phyloP scores from a whole-genome alignment of 2,797 vertebrate genomes.

The Rhynchonycteris naso region DNA sequence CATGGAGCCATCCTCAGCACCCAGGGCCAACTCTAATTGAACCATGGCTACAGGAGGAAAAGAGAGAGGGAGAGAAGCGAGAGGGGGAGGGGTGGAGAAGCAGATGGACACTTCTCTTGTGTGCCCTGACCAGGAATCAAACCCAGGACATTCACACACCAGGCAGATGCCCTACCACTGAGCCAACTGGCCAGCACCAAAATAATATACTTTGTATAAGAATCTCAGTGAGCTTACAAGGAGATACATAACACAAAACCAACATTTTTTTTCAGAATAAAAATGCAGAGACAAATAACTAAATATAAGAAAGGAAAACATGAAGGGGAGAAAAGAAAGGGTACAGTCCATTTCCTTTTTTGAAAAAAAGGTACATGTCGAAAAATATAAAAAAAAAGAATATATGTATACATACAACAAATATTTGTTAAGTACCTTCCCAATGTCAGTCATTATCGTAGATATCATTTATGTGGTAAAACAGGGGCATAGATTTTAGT shows the following conservation, averaged over 20 bases:
- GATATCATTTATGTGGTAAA: background rate
- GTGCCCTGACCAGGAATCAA: too few relatives aligned
- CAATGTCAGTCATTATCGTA: background rate
- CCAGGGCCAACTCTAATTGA: too few relatives aligned
- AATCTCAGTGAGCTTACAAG: background rate
- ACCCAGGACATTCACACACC: too few relatives aligned
- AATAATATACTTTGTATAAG: background rate
- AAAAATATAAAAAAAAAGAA: background rate
- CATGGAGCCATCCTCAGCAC: too few relatives aligned
- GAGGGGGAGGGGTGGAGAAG: too few relatives aligned
- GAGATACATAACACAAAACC: background rate
- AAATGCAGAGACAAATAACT: background rate
- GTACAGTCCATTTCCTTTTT: background rate
- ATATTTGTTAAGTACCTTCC: background rate
- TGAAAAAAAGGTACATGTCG: background rate
- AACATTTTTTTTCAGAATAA: background rate
- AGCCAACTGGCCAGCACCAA: background rate
- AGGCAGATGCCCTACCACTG: too few relatives aligned
- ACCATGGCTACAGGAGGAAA: too few relatives aligned
- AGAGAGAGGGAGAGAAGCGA: too few relatives aligned
- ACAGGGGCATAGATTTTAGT: background rate
- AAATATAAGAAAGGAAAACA: conserved; percentile 25
- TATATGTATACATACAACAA: background rate
- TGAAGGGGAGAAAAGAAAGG: background rate
- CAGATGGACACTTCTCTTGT: too few relatives aligned